Base-by-base conservation (phyloP, 2,113 vertebrate species). In the Ochotona curzoniae region DNA sequence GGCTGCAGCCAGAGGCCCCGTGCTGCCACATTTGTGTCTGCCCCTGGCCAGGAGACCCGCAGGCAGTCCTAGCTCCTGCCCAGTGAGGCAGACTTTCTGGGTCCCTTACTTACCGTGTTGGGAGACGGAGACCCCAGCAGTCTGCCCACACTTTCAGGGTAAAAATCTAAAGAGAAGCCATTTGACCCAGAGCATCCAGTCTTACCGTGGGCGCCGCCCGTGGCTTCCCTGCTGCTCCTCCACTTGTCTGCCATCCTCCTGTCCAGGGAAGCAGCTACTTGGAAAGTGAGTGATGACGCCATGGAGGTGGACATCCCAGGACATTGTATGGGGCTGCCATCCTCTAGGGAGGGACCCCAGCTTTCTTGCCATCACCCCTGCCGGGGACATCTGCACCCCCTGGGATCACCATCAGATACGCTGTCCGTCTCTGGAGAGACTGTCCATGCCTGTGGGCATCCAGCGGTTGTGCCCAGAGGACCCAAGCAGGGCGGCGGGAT, bases 21-120 rank as follows among this genome's bases (percentile, higher is more conserved):
- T 17, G 54, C 54, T 57, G 14, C 54, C 18, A 17, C 14, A 57
- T 18, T 13, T 57, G 54, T 26, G 1, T 44, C 38, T 0, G 2
- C 73, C 38, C 25, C 23, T 17, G 47, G 30, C 32, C 8, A 47
- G 61, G 66, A 13, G 3, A 6, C 54, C 18, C 44, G 18, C 57
- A 9, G 13, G n/a, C 47, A 3, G 17, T 60, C 70, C 92, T 87
- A 18, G 49, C 85, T 3, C 30, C 28, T 13, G 17, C 12, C 51
- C 44, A 1, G 28, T 3, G 11, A 84, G n/a, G n/a, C 9, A 1
- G 79, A 57, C 30, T 0, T 14, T 10, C 4, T 3, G 18, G 17
- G 25, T 1, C 0, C n/a, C 79, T 38, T 66, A 18, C 26, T 38
- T 11, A 75, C 35, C 8, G 0, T 28, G 0, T 20, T 49, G 54